Evolutionary conservation across 2,888 invertebrate species (phyloP), one percentile per base, ranked within the genome.

Genomic region (Drosophila prolongata): DNA sequence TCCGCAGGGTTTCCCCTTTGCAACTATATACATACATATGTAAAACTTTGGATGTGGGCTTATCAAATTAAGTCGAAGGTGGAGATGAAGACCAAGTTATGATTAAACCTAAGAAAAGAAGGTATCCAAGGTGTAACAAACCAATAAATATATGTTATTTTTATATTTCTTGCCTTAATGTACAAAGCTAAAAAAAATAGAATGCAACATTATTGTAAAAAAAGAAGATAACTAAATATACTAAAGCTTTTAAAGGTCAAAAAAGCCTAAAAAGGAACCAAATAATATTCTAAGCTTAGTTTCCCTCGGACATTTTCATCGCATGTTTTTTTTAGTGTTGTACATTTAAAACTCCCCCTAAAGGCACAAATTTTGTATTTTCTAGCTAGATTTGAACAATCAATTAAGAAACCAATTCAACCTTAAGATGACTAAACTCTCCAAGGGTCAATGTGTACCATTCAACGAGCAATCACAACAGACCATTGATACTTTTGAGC

Each of bases 401-500:
- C 49, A 59, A 59, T 64, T 62, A 49, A 64, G 42, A n/a, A 43
- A 59, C 59, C 59, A 59, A 62, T 49, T 53, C 52, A 40, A 40
- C 46, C 52, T 53, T 35, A 62, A 62, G 52, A 65, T 52, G 62
- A 55, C 66, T 44, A 44, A 65, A 62, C 57, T 70, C 70, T 52
- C 70, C 61, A 53, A 61, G 70, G 70, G 70, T 71, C 70, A 70
- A 69, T 70, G 69, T 60, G 60, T 69, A 19, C 58, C 66, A 58
- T 47, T 30, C 49, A 19, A 6, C 13, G 57, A 24, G 43, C 61
- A 44, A 71, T 61, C 61, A 61, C 47, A 62, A 70, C 59, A 69
- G 42, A 70, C 60, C 60, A 59, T 42, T 58, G 58, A 58, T 54
- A 49, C 59, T 69, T 43, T 47, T 42, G 24, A 56, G 47, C 14